These are phyloP conservation scores for Ctenopoma kingsleyae DNA, from an alignment of 2,797 vertebrate genomes.

Conservation along the genomic window DNA sequence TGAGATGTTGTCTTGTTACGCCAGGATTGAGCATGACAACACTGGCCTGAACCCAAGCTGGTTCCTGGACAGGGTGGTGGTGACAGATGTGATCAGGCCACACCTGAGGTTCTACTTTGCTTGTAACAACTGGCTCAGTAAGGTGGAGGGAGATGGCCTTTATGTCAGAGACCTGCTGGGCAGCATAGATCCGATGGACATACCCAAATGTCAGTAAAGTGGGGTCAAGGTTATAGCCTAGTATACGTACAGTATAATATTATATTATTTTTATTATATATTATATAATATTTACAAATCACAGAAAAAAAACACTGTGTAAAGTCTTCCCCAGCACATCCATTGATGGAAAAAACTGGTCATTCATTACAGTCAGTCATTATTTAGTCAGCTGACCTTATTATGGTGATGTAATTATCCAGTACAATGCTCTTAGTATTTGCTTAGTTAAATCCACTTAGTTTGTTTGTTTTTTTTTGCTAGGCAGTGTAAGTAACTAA, in stretches of 20 bases:
- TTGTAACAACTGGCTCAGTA: conserved; percentile 97
- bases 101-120: conserved; percentile 95
- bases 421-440: too few relatives aligned
- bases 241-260: too few relatives aligned
- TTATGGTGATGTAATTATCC: too few relatives aligned
- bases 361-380: too few relatives aligned
- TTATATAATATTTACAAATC: background rate
- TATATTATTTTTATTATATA: too few relatives aligned
- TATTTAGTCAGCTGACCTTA: too few relatives aligned
- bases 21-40: conserved; percentile 96
- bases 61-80: conserved; percentile 92
- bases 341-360: too few relatives aligned
- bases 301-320: too few relatives aligned
- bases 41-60: conserved; percentile 92
- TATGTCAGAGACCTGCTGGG: conserved; percentile 91
- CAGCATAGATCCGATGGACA: conserved; percentile 92
- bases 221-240: background rate
- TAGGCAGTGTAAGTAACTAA: too few relatives aligned
- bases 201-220: conserved; percentile 89
- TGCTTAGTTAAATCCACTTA: too few relatives aligned
- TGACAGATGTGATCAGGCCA: conserved; percentile 95
- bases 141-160: conserved; percentile 90
- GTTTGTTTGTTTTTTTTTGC: too few relatives aligned
- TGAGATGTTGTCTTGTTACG: conserved; percentile 5
- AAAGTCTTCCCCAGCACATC: too few relatives aligned